Conservation (phyloP, 2,888 invertebrate genomes). For the Monochamus alternatus region DNA sequence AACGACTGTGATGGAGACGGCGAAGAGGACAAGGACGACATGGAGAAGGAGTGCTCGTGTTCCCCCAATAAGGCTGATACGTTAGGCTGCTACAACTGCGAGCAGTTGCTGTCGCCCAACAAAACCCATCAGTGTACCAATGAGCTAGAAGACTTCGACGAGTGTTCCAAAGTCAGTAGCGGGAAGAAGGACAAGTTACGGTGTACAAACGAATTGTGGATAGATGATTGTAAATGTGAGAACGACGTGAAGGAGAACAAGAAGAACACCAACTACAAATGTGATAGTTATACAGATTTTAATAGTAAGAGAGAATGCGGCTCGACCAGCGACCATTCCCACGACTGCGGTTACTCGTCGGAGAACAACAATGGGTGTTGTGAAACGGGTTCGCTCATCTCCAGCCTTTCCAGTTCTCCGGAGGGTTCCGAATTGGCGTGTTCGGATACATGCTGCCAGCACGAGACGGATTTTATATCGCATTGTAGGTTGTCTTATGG, state of each 20-base stretch:
- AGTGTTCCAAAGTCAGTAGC: slow-evolving; percentile 43
- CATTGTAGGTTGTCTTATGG: slow-evolving; percentile 65
- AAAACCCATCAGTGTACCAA: slow-evolving; percentile 32
- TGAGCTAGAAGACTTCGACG: slow-evolving; percentile 37
- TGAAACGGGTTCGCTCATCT: slow-evolving; percentile 79
- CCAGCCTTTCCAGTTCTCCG: slow-evolving; percentile 87
- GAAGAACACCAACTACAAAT: slow-evolving; percentile 62
- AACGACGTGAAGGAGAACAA: slow-evolving; percentile 58
- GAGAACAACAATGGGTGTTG: slow-evolving; percentile 85
- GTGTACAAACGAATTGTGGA: slow-evolving; percentile 63
- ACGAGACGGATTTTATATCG: slow-evolving; percentile 72
- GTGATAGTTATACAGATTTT: slow-evolving; percentile 62
- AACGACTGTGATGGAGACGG: slow-evolving; percentile 67
- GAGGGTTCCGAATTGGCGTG: slow-evolving; percentile 94
- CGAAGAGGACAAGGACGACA: slow-evolving; percentile 58
- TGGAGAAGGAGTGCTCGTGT: slow-evolving; percentile 57
- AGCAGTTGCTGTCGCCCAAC: slow-evolving; percentile 47
- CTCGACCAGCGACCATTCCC: slow-evolving; percentile 80
- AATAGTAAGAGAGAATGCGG: slow-evolving; percentile 72
- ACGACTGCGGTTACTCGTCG: slow-evolving; percentile 92
- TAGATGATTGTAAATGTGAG: slow-evolving; percentile 66
- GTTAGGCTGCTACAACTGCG: slow-evolving; percentile 52
- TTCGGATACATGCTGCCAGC: slow-evolving; percentile 90
- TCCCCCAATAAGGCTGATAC: slow-evolving; percentile 44
- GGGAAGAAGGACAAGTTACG: slow-evolving; percentile 60